Percentiles rank a stretch among this genome's conserved stretches.
Conservation (phyloP, 2,888 invertebrate species). For the Dasysyrphus albostriatus region DNA sequence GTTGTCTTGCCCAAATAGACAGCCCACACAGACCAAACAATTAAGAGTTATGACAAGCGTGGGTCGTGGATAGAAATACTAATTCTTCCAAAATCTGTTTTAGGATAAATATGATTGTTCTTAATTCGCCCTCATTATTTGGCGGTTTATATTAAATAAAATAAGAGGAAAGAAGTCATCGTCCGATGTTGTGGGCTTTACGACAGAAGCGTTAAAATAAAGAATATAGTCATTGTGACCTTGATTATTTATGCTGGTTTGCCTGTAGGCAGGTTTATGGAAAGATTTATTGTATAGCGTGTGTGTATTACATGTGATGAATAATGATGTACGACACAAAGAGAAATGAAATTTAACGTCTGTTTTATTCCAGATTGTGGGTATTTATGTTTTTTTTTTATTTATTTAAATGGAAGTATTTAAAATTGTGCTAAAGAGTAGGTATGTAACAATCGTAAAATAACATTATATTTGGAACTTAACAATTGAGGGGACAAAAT, state of each 20-base stretch:
- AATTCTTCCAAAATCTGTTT: conserved; percentile 31
- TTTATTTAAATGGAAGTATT: background rate
- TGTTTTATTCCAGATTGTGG: background rate
- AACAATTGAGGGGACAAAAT: background rate
- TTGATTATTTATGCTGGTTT: conserved; percentile 37
- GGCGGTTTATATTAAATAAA: background rate
- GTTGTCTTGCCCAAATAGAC: conserved; percentile 39
- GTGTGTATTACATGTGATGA: conserved; percentile 13
- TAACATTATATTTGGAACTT: background rate
- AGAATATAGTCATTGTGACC: conserved; percentile 54
- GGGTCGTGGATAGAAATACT: conserved; percentile 20
- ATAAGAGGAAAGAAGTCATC: conserved; percentile 47
- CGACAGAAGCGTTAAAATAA: conserved; percentile 28
- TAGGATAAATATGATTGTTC: conserved; percentile 37
- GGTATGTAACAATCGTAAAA: background rate
- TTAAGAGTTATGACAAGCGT: conserved; percentile 36
- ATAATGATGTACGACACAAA: background rate
- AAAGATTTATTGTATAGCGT: conserved; percentile 34
- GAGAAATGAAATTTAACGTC: background rate
- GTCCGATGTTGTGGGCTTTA: conserved; percentile 52
- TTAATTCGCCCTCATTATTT: conserved; percentile 49
- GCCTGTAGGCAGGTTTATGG: conserved; percentile 31
- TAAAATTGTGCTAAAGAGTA: background rate
- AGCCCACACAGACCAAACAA: conserved; percentile 41
- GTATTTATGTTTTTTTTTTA: background rate